Base-by-base conservation (phyloP, 2,888 invertebrate genomes). In the Steromphala cineraria region DNA sequence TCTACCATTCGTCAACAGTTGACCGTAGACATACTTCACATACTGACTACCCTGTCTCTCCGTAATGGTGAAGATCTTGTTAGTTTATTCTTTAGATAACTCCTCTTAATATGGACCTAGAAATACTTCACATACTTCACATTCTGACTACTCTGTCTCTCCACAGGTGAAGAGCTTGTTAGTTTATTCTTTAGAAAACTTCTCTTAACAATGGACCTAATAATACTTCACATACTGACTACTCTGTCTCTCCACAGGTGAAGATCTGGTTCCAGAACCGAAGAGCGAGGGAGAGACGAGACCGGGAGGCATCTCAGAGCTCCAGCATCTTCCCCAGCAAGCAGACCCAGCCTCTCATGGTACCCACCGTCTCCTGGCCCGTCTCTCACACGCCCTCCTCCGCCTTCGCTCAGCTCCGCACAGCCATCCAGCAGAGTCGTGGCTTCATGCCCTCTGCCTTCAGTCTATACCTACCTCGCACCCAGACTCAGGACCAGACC, bases 261-360 rank as follows among this genome's bases (percentile, higher is more conserved):
- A 93, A 93, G 84, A 93, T 93, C 75, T 93, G 93, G 93, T 93
- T 93, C 83, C 93, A 93, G 81, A 93, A 93, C 83, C 86, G 93
- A 62, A 85, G 93, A 40, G 93, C 93, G 4, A 83, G 93, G 4
- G 92, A 93, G 82, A 84, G 93, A 78, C 82, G 93, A 31, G 92
- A 93, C 80, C 81, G 89, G 17, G 90, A 92, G 40, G 82, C 87
- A n/a, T 81, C 82, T 40, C 88, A 87, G 67, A 75, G 79, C 15
- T 80, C 79, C 19, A 67, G 79, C 5, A 53, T 77, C 56, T 71
- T 81, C 21, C 62, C 80, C 3, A 82, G 78, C n/a, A 86, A 83
- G 75, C 17, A 82, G 10, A 81, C 83, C 56, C 82, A 84, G 74
- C 85, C 85, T 8, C 82, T 85, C 10, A 74, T 84, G 53, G 82